phyloP scores from a whole-genome alignment of 2,888 invertebrate genomes.

The Sinelater perroti region DNA sequence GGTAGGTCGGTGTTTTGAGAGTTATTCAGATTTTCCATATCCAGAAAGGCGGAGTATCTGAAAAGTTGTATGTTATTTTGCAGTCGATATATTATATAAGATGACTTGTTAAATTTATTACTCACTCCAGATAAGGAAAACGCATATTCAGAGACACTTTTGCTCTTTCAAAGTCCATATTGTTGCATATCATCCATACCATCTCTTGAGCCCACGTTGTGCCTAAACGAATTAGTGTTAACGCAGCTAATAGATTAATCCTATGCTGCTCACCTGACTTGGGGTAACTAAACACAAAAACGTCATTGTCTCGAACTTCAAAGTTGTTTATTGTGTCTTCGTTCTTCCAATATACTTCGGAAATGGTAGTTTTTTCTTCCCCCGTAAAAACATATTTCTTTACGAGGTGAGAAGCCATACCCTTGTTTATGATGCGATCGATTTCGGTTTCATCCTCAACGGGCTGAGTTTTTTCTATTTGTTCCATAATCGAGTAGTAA shows the following conservation, averaged over 20 bases:
- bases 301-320: not conserved
- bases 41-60: not conserved
- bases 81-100: not conserved
- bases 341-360: not conserved
- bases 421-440: constrained; percentile 16
- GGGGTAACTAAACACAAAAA: not conserved
- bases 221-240: too few species aligned
- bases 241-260: too few species aligned
- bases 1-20: not conserved
- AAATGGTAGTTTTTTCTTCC: constrained; percentile 38
- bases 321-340: not conserved
- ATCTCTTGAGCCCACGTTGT: constrained; percentile 84
- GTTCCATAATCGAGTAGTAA: too few species aligned
- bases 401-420: not conserved
- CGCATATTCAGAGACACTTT: constrained; percentile 63
- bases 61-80: too few species aligned
- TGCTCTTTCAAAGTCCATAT: constrained; percentile 69
- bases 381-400: not conserved
- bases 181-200: constrained; percentile 73
- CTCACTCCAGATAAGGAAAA: constrained; percentile 76
- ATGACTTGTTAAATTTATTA: not conserved
- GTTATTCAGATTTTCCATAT: not conserved
- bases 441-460: constrained; percentile 6
- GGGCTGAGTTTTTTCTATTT: not conserved
- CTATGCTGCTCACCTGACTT: constrained; percentile 6